phyloP scores from a whole-genome alignment of 2,888 invertebrate species.

The Panopea generosa region DNA sequence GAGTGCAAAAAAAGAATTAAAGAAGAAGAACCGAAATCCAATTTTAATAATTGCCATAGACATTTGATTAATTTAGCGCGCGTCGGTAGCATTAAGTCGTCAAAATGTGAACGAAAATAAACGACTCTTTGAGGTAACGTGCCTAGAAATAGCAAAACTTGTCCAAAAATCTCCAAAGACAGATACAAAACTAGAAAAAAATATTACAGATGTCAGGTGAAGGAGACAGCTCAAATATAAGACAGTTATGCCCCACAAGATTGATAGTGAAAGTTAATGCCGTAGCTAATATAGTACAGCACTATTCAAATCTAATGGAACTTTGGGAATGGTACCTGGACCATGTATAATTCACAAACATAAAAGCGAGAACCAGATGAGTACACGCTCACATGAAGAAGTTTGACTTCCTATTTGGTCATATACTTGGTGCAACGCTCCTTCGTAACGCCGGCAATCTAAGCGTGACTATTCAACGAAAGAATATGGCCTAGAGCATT shows the following conservation, averaged over 20 bases:
- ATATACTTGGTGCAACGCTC: conserved; percentile 2
- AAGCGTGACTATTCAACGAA: neutral
- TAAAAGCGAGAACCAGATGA: conserved; percentile 5
- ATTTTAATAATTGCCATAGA: conserved; percentile 40
- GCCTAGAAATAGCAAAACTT: conserved; percentile 45
- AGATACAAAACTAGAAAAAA: conserved; percentile 43
- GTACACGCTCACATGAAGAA: conserved; percentile 12
- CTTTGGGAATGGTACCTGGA: conserved; percentile 6
- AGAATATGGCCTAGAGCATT: no score
- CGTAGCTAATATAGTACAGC: conserved; percentile 14
- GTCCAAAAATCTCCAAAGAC: conserved; percentile 53
- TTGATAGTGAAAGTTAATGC: conserved; percentile 52
- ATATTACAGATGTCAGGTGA: conserved; percentile 27
- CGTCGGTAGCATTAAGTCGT: conserved; percentile 21
- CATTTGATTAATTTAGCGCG: conserved; percentile 36
- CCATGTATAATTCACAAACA: conserved; percentile 8
- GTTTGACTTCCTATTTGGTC: conserved; percentile 23
- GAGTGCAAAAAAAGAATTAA: conserved; percentile 32
- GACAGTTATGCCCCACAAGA: conserved; percentile 49
- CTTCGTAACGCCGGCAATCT: conserved; percentile 22
- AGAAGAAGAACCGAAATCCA: conserved; percentile 30
- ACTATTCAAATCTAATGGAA: no score
- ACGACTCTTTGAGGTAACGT: conserved; percentile 38
- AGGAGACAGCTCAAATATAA: conserved; percentile 17
- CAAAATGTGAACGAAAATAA: conserved; percentile 28